Base-by-base conservation (phyloP, 23 tunicate species). In the Oikopleura albicans region DNA sequence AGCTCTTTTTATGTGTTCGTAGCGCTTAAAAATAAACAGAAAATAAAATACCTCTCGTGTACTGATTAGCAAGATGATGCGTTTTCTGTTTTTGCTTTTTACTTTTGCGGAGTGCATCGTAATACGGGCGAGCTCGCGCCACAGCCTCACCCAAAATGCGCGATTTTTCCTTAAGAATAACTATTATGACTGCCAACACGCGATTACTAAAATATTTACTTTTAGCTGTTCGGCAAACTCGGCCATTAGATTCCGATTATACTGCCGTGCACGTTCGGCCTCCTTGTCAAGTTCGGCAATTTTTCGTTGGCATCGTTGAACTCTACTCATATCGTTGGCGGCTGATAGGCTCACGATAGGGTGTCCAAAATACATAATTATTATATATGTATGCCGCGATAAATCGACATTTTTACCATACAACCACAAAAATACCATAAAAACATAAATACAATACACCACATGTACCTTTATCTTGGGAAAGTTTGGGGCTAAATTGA, bases 211-310 rank as follows among this genome's bases (percentile, higher is more conserved):
- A 12, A 49, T 8, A 49, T 49, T 71, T 71, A 71, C 34, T 31
- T 29, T 16, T 12, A 71, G 79, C 35, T 71, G 79, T 12, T 71
- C 79, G 33, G 79, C 79, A 31, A 71, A 71, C 4, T 71, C 79
- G 33, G 79, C 2, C 79, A 71, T 71, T 16, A 71, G 37, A 16
- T 16, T 12, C 31, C 79, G 28, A 71, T 71, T 71, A 29, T 71
- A 71, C 31, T 29, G 27, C 31, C 79, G 28, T 29, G 79, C 79
- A 2, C 35, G 33, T 16, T 71, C 79, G 37, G 79, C 79, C 31
- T 71, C 79, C 31, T 71, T 71, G 4, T 71, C 79, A 2, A 71
- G 37, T 71, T 71, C 79, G 33, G 36, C 79, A 16, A 71, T 71
- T 29, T 71, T 71, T 29, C 79, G 33, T 37, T 71, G 79, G 37